Conservation (phyloP, 2,888 invertebrate species). For the Leptothorax acervorum region DNA sequence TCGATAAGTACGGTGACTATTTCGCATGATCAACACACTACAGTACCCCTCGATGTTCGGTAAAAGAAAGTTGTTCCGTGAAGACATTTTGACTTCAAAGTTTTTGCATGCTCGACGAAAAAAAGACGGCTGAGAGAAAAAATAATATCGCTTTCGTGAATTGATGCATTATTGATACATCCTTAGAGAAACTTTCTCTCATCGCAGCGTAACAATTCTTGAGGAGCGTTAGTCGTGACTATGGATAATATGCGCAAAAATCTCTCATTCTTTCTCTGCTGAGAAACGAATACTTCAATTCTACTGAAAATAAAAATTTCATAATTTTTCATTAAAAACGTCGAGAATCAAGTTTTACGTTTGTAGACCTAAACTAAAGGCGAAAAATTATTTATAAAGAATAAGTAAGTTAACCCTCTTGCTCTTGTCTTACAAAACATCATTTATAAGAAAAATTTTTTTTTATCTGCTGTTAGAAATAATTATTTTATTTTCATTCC, state of each 20-base stretch:
- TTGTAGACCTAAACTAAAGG: background rate
- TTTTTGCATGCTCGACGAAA: background rate
- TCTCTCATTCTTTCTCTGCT: background rate
- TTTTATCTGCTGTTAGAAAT: background rate
- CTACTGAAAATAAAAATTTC: background rate
- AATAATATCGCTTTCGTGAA: background rate
- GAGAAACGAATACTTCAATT: background rate
- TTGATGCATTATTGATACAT: background rate
- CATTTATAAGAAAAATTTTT: background rate
- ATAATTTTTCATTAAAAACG: background rate
- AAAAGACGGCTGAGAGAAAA: background rate
- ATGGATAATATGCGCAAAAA: background rate
- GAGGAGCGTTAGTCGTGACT: background rate
- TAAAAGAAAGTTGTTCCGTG: background rate
- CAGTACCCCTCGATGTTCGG: background rate
- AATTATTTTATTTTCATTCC: background rate
- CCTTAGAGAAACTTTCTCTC: background rate
- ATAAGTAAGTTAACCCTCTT: background rate
- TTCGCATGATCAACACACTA: background rate
- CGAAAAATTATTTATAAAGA: background rate
- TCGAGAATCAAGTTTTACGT: background rate
- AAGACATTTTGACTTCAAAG: background rate
- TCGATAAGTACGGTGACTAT: background rate
- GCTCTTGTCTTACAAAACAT: background rate
- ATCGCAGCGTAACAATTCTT: background rate